Base-by-base conservation (phyloP, 2,113 vertebrate genomes). In the Paralichthys olivaceus region DNA sequence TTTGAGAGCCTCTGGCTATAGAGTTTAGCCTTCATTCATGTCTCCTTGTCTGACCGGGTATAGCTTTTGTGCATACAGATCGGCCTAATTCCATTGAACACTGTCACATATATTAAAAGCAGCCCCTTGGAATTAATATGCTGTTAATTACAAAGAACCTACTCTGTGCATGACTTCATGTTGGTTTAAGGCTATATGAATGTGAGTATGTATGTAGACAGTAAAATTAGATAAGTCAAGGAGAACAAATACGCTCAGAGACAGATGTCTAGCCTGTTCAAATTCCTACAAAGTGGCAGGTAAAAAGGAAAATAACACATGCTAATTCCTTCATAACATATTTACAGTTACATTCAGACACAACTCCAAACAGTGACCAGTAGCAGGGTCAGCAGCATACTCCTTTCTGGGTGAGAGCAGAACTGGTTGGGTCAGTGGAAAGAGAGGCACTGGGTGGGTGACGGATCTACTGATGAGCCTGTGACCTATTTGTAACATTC, bases 171-270 rank as follows among this genome's bases (percentile, higher is more conserved):
- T 78, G 83, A 83, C 79, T 79, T 82, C 58, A 78, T 73, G 57
- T 25, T 79, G 84, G 78, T 79, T 81, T 51, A 79, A 22, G 56
- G 72, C 82, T 65, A 53, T 66, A 67, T n/a, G 34, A 58, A 67
- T 70, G 40, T 28, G 72, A 65, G 82, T 26, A 34, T 62, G 64
- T 62, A 8, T 68, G 9, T 69, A 78, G 60, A 5, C 7, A 78
- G 72, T 25, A 55, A 63, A 79, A 79, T 79, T n/a, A 71, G 56
- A 83, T 72, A 79, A 74, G 90, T 88, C 87, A 90, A 88, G 83
- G 76, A 86, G 84, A 89, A 91, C 67, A 87, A 91, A 89, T 78
- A 13, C 19, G 37, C 73, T 88, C 69, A 79, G 70, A 62, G 70
- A 62, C 65, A 75, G 34, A 86, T 20, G 66, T 76, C 79, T 22